phyloP scores from a whole-genome alignment of 2,113 vertebrate species.

The Bufo gargarizans region DNA sequence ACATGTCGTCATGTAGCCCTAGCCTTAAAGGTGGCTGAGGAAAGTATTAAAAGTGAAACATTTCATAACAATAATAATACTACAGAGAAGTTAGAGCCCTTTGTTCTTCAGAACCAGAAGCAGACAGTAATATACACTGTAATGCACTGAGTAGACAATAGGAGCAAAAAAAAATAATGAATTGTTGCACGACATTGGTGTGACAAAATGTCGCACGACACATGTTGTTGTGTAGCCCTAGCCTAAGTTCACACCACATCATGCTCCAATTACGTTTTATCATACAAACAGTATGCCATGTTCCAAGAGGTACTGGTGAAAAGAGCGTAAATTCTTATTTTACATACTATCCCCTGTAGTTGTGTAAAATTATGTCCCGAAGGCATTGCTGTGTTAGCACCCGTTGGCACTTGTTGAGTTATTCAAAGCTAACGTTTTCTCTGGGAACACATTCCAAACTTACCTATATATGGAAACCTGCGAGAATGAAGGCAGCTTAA shows the following conservation, averaged over 20 bases:
- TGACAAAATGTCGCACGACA: no score
- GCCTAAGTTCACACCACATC: slow-evolving; percentile 18
- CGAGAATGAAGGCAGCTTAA: slow-evolving; percentile 48
- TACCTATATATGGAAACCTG: slow-evolving; percentile 56
- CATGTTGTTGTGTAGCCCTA: no score
- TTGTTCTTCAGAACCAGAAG: no score
- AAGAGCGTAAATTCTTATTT: slow-evolving; percentile 26
- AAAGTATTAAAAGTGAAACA: no score
- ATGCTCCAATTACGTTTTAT: slow-evolving; percentile 44
- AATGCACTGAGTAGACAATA: no score
- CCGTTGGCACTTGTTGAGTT: slow-evolving; percentile 57
- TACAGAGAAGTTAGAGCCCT: no score
- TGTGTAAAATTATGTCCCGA: slow-evolving; percentile 51
- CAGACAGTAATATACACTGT: no score
- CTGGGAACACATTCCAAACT: slow-evolving; percentile 45
- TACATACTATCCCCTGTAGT: slow-evolving; percentile 31
- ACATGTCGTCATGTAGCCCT: no score
- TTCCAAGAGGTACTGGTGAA: slow-evolving; percentile 27
- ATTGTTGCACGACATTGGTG: no score
- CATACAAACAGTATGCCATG: slow-evolving; percentile 36
- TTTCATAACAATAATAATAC: no score
- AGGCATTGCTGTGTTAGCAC: slow-evolving; percentile 49
- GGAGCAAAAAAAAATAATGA: no score
- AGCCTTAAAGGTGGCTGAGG: no score
- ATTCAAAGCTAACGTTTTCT: slow-evolving; percentile 37